These are phyloP conservation scores for Leptocoma aspasia DNA, from an alignment of 2,113 vertebrate species.

Conservation along the genomic window DNA sequence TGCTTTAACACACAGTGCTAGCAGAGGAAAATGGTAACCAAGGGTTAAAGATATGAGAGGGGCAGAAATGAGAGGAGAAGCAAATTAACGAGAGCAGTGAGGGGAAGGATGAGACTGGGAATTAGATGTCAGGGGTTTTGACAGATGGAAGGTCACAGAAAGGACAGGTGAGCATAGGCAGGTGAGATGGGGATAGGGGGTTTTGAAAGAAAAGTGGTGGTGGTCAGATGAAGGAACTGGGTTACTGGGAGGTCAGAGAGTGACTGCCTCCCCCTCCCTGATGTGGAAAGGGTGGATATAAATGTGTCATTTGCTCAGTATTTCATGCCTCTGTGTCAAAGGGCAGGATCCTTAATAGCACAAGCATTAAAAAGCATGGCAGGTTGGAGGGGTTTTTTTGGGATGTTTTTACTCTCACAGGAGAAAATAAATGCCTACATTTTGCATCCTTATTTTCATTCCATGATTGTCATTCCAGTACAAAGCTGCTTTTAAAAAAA, in stretches of 20 bases:
- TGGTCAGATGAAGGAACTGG: background rate
- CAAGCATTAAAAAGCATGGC: background rate
- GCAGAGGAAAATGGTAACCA: background rate
- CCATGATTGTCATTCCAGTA: background rate
- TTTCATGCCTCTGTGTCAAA: constrained; percentile 10
- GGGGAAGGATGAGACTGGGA: background rate
- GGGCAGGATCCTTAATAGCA: background rate
- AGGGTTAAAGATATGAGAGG: background rate
- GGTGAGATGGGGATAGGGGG: background rate
- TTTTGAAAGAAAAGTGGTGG: background rate
- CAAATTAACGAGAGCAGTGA: background rate
- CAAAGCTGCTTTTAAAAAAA: background rate
- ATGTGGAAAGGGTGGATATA: background rate
- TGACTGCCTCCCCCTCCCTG: background rate
- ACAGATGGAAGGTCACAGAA: background rate
- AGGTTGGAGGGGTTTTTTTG: background rate
- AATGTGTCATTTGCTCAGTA: background rate
- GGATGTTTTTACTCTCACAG: background rate
- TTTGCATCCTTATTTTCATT: background rate
- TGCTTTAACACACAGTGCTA: background rate
- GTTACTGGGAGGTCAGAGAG: background rate
- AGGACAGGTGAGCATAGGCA: background rate
- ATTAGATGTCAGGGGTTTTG: background rate
- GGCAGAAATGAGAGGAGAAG: background rate
- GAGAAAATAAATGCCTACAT: background rate